Evolutionary conservation across 2,888 invertebrate species (phyloP).

Genomic region (Glomeris marginata): DNA sequence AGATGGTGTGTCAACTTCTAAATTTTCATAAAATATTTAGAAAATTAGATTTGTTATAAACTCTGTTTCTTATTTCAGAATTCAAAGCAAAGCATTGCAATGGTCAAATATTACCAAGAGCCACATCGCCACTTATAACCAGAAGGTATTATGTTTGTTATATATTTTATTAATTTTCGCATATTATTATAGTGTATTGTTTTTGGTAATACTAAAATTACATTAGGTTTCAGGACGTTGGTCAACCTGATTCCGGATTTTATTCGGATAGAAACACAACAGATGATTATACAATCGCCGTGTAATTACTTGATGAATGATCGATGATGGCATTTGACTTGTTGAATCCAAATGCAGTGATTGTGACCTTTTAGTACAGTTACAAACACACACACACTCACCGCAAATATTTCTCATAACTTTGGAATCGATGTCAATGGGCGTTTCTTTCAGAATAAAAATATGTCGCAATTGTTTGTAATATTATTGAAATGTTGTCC

Average conservation of each 20-base stretch:
- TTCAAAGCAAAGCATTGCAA: conserved; percentile 9
- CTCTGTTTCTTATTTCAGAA: conserved; percentile 2
- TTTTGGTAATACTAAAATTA: neutral
- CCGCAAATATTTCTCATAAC: too few relatives aligned
- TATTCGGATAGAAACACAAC: conserved; percentile 10
- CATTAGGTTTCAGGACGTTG: conserved; percentile 4
- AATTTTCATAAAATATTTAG: neutral
- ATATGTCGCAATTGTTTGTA: too few relatives aligned
- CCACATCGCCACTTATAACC: conserved; percentile 10
- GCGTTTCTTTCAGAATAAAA: too few relatives aligned
- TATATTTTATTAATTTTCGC: neutral
- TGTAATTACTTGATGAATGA: neutral
- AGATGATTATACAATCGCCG: conserved; percentile 11
- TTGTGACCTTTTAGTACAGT: too few relatives aligned
- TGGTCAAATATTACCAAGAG: conserved; percentile 3
- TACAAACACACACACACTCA: too few relatives aligned
- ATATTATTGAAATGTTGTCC: too few relatives aligned
- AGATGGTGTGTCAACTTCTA: neutral
- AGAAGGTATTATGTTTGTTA: conserved; percentile 9
- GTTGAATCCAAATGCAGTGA: too few relatives aligned
- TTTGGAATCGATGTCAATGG: too few relatives aligned
- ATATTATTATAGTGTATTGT: neutral
- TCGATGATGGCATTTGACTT: too few relatives aligned
- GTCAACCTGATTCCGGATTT: conserved; percentile 7
- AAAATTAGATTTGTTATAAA: neutral